Base-by-base conservation (phyloP, 1,140 invertebrate species). In the Lordiphosa stackelbergi region DNA sequence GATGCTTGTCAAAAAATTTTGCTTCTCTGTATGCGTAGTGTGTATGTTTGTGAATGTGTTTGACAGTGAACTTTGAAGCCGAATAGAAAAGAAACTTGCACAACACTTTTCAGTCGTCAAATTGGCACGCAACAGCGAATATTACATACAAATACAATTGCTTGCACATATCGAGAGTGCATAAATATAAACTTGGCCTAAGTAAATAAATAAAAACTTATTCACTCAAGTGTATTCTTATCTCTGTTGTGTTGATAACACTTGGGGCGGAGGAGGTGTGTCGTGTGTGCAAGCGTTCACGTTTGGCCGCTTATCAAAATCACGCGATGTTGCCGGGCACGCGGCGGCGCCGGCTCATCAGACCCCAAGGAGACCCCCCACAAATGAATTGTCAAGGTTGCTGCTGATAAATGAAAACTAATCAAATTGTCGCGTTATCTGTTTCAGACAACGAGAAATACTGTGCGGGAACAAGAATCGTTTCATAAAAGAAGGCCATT, bases 221-320 rank as follows among this genome's bases (percentile, higher is more conserved):
- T 8, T 34, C 12, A 6, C 28, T 34, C 8, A 58, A 69, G 43
- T 61, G 65, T 61, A 41, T 10, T 4, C 45, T 62, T 69, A 69
- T 68, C 52, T 11, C 3, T 10, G 31, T 12, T 36, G 11, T 4
- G 48, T 46, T 46, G 43, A 46, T 46, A 34, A 35, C 19, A 35
- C 19, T 12, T 38, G 31, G 54, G 57, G 42, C 57, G 77, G 31
- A 46, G 57, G 45, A 58, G 75, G 75, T 72, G 77, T 81, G 71
- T 74, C 66, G 41, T 16, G 35, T 45, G 43, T 11, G 42, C 22
- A 24, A 22, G 24, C 31, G 41, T 60, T 49, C 75, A 81, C 72
- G 75, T 83, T 81, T 83, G 63, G 63, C 56, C 47, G 62, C 77
- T 81, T 81, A 81, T 81, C 75, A 79, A 71, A 68, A 70, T 57